Evolutionary conservation across 2,888 invertebrate species (phyloP).

Genomic region (Rosalia funebris): DNA sequence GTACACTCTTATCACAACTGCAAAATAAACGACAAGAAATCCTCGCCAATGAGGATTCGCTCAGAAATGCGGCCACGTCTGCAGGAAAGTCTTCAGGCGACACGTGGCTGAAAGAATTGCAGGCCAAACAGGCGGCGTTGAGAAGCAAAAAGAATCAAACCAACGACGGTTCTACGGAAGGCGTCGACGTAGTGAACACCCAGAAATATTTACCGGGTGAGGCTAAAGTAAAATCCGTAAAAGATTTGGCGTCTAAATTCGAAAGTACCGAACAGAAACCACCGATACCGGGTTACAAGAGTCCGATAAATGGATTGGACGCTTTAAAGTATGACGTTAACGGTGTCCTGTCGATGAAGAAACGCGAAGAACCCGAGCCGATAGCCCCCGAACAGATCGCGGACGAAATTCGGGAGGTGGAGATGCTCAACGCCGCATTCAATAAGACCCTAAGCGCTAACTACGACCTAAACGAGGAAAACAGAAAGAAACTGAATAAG

Average conservation of each 20-base stretch:
- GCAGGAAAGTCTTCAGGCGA: conserved; percentile 65
- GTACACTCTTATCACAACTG: conserved; percentile 70
- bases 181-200: conserved; percentile 52
- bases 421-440: conserved; percentile 68
- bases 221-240: conserved; percentile 68
- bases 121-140: conserved; percentile 79
- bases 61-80: conserved; percentile 52
- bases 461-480: conserved; percentile 61
- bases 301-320: conserved; percentile 12
- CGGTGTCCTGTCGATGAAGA: conserved; percentile 50
- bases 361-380: conserved; percentile 51
- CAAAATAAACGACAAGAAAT: conserved; percentile 74
- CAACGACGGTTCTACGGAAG: conserved; percentile 56
- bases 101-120: conserved; percentile 81
- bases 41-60: conserved; percentile 64
- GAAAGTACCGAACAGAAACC: conserved; percentile 66
- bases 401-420: conserved; percentile 69
- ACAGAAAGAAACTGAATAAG: conserved; percentile 71
- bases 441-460: conserved; percentile 62
- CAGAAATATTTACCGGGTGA: conserved; percentile 48
- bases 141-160: conserved; percentile 66
- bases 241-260: conserved; percentile 85
- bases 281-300: conserved; percentile 24
- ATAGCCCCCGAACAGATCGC: conserved; percentile 67
- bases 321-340: conserved; percentile 38